Percentiles rank a stretch among this genome's conserved stretches.
Evolutionary conservation across 1,140 invertebrate species (phyloP).

Genomic region (Pachypeltis micranthus): DNA sequence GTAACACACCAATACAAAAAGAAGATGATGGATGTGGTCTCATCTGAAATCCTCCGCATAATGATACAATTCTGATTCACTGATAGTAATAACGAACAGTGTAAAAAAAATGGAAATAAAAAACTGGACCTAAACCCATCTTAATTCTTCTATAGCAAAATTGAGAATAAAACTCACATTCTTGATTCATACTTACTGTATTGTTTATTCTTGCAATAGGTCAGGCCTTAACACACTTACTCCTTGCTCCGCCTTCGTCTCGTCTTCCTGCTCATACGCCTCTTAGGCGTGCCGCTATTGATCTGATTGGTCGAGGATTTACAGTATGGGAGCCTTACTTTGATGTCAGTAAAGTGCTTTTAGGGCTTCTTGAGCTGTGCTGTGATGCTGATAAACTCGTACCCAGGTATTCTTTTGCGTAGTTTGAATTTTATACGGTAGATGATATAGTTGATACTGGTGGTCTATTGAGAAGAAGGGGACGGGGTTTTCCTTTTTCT

Average conservation of each 20-base stretch:
- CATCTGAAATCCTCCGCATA: too few relatives aligned
- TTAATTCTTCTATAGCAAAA: not conserved
- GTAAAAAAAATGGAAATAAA: too few relatives aligned
- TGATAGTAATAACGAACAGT: too few relatives aligned
- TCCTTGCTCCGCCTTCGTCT: constrained; percentile 70
- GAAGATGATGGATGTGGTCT: too few relatives aligned
- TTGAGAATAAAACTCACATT: too few relatives aligned
- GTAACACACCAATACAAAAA: too few relatives aligned
- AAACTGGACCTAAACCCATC: too few relatives aligned
- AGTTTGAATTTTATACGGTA: too few relatives aligned
- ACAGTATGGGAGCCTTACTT: constrained; percentile 98
- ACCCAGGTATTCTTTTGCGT: constrained; percentile 55
- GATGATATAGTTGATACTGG: too few relatives aligned
- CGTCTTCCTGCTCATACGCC: constrained; percentile 80
- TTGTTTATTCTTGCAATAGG: constrained; percentile 35
- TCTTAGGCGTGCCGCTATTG: constrained; percentile 85
- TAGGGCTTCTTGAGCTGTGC: constrained; percentile 85
- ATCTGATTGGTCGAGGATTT: constrained; percentile 91
- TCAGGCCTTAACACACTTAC: constrained; percentile 82
- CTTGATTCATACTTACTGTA: not conserved
- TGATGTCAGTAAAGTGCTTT: constrained; percentile 86
- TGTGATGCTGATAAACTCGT: constrained; percentile 86
- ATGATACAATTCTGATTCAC: too few relatives aligned
- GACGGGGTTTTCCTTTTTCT: not conserved
- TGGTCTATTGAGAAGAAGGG: not conserved